Evolutionary conservation across 2,113 vertebrate genomes (phyloP), one percentile per base, ranked within the genome.

Genomic region (Nettapus auritus): DNA sequence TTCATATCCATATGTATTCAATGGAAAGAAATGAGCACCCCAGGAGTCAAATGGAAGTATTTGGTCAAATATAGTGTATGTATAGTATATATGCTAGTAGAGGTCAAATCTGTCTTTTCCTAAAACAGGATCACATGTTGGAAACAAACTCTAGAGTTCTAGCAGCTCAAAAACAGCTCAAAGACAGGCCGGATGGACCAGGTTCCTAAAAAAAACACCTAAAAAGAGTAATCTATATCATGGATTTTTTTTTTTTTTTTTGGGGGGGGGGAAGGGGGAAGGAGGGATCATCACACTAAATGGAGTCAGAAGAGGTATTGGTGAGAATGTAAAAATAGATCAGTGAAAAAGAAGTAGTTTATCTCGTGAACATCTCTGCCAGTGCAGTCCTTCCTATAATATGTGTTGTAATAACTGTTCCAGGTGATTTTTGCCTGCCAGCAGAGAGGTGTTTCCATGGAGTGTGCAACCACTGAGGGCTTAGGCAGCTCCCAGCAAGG

Each of bases 391-490:
- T 86, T 74, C 50, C 75, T 81, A 38, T 56, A 73, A 57, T 33
- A 40, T 52, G 34, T 1, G 0, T 25, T 34, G 13, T 71, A 93
- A 89, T 91, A 92, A 44, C 85, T 68, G 36, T 89, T 83, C 73
- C 85, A 95, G 93, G 46, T 79, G 52, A 50, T 67, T 34, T 71
- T 71, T 90, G 26, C 64, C 73, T 93, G 66, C 56, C 85, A 74
- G 82, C 50, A 92, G 44, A 83, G 21, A 0, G 0, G 11, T 15
- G 69, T 88, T 92, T 92, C 92, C 69, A 64, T n/a, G 76, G 60
- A 78, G 56, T 31, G 33, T 1, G 1, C 60, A 91, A 34, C 59
- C 0, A 0, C 52, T 1, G 7, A 83, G 71, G 64, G 56, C 22
- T 71, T 91, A 62, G 0, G 0, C 1, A 1, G 18, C 38, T 93